Conservation (phyloP, 2,113 vertebrate genomes). For the Brienomyrus brachyistius region DNA sequence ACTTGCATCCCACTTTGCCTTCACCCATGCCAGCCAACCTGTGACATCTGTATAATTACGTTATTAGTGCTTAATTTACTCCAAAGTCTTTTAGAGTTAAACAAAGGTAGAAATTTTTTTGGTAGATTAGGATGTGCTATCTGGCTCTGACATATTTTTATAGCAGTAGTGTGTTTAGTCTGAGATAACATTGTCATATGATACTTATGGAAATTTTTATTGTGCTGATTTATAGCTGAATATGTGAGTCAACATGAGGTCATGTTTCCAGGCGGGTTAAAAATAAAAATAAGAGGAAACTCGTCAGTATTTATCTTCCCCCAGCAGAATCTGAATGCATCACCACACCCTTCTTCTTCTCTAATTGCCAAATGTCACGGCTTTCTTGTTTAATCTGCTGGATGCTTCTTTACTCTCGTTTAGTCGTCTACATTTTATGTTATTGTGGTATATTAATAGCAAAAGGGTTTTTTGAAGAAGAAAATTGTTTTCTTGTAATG, state of each 20-base stretch:
- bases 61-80: neutral
- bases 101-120: neutral
- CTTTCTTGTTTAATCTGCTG: neutral
- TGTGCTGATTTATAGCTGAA: constrained; percentile 1
- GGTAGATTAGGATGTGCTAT: neutral
- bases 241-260: constrained; percentile 2
- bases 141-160: neutral
- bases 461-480: neutral
- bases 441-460: neutral
- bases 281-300: constrained; percentile 24
- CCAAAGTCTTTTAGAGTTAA: neutral
- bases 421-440: neutral
- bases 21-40: neutral
- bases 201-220: neutral
- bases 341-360: neutral
- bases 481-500: neutral
- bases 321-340: neutral
- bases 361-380: neutral
- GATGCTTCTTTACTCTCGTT: neutral
- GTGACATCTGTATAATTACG: neutral
- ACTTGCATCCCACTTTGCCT: neutral
- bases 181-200: neutral
- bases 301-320: constrained; percentile 17
- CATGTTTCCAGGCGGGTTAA: constrained; percentile 10
- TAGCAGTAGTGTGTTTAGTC: neutral